Percentiles rank a stretch among this genome's conserved stretches.
Evolutionary conservation across 2,797 vertebrate genomes (phyloP).

Genomic region (Esox lucius): DNA sequence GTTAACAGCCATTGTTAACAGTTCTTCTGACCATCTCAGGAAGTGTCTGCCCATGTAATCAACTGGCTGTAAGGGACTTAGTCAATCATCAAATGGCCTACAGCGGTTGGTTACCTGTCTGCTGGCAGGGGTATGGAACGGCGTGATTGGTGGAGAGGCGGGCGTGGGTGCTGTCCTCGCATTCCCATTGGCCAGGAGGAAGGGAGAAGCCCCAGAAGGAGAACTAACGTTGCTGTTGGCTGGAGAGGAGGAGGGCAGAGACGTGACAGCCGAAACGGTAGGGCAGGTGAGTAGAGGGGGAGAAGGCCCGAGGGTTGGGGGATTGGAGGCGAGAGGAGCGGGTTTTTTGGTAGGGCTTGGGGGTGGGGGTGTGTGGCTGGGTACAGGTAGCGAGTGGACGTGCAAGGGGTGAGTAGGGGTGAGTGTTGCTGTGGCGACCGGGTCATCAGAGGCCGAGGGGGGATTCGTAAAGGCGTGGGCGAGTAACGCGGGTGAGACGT

Average conservation of each 20-base stretch:
- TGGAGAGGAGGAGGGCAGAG: slow-evolving; percentile 23
- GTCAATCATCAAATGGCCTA: no score
- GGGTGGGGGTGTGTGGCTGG: slow-evolving; percentile 37
- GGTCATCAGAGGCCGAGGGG: slow-evolving; percentile 63
- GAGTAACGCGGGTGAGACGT: slow-evolving; percentile 41
- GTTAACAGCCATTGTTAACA: no score
- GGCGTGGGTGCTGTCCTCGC: slow-evolving; percentile 53
- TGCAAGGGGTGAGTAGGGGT: slow-evolving; percentile 55
- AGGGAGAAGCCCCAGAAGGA: slow-evolving; percentile 47
- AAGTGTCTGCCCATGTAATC: neutral
- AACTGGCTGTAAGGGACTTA: neutral
- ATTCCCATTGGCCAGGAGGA: slow-evolving; percentile 70
- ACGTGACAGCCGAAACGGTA: slow-evolving; percentile 31
- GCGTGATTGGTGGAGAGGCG: slow-evolving; percentile 67
- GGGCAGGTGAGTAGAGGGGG: slow-evolving; percentile 3
- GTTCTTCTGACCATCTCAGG: no score
- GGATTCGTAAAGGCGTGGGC: slow-evolving; percentile 57
- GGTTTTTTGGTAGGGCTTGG: slow-evolving; percentile 29
- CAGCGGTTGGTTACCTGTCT: slow-evolving; percentile 66
- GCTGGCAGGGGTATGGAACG: slow-evolving; percentile 76
- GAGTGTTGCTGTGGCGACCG: slow-evolving; percentile 43
- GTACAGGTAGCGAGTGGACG: slow-evolving; percentile 56
- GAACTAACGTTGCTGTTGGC: slow-evolving; percentile 28
- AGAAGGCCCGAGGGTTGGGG: slow-evolving; percentile 8
- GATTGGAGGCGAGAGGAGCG: slow-evolving; percentile 17